Evolutionary conservation across 1,140 invertebrate species (phyloP), one percentile per base, ranked within the genome.

Genomic region (Sesamia nonagrioides): DNA sequence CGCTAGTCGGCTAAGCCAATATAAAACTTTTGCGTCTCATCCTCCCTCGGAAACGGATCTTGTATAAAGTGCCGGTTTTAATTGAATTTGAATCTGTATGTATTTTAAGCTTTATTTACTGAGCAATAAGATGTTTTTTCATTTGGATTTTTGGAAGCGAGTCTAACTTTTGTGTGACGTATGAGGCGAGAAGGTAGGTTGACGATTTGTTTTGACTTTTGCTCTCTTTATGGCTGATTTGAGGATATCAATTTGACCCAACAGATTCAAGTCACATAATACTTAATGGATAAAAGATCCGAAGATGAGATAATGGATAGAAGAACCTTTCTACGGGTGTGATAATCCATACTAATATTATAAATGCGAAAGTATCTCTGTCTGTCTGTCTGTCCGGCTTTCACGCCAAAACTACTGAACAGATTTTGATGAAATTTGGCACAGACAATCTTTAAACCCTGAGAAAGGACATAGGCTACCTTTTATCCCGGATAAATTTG

Each of bases 21-120:
- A 84, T 84, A 82, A 84, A 84, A 80, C 80, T 84, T 80, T 71
- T 69, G 63, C 52, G 71, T 74, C 61, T 68, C 72, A 61, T 75
- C 69, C 79, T 42, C 60, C 78, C 27, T 35, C 37, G 52, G 63
- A 50, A 66, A 66, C 73, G 73, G 35, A 79, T 81, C 79, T 63
- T 54, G 40, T 63, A 68, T 75, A 78, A 83, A 78, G 72, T 66
- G 69, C 11, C 45, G n/a, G 27, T 80, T 76, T 76, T 77, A 83
- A 83, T 81, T 83, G 79, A 79, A 85, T 81, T 79, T 68, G 42
- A 77, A 74, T 60, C 40, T 27, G 27, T 71, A 54, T 17, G 21
- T 17, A 80, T 76, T 71, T 61, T 6, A 35, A 40, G 5, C 66
- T 54, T 61, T 80, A 80, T 69, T 17, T 21, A 1, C 37, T 17